phyloP scores from a whole-genome alignment of 2,113 vertebrate species.

The Rhegmatorhina hoffmannsi region DNA sequence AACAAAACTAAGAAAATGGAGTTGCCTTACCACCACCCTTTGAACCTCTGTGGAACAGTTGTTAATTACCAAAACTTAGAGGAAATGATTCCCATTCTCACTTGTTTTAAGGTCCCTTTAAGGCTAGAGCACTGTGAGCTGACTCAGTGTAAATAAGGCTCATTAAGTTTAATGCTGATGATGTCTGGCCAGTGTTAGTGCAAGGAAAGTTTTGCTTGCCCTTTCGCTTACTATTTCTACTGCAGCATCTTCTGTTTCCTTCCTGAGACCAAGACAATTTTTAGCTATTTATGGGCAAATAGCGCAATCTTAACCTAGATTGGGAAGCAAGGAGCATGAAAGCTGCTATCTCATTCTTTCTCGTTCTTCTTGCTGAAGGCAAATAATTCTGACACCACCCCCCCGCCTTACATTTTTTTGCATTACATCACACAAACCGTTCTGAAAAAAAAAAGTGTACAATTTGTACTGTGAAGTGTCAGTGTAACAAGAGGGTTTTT shows the following conservation, averaged over 20 bases:
- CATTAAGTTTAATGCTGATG: not conserved
- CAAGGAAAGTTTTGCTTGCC: not conserved
- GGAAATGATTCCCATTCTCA: not conserved
- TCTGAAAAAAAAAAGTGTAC: not conserved
- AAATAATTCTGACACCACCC: not conserved
- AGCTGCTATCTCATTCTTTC: not conserved
- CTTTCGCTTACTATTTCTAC: not conserved
- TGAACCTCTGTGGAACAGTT: not conserved
- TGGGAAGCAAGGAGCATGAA: not conserved
- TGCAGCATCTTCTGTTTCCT: not conserved
- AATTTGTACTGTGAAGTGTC: not conserved
- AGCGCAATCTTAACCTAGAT: not conserved
- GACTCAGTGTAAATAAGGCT: not conserved
- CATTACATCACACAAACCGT: not conserved
- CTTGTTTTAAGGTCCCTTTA: conserved; percentile 6
- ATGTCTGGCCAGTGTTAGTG: not conserved
- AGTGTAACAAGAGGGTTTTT: not conserved
- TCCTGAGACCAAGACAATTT: not conserved
- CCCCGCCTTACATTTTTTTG: not conserved
- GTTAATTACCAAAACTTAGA: not conserved
- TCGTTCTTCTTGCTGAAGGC: not conserved
- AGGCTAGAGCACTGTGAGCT: not conserved
- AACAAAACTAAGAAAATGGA: not conserved
- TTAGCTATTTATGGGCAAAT: not conserved
- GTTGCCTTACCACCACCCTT: not conserved